Base-by-base conservation (phyloP, 2,888 invertebrate species). In the Erebia ligea region DNA sequence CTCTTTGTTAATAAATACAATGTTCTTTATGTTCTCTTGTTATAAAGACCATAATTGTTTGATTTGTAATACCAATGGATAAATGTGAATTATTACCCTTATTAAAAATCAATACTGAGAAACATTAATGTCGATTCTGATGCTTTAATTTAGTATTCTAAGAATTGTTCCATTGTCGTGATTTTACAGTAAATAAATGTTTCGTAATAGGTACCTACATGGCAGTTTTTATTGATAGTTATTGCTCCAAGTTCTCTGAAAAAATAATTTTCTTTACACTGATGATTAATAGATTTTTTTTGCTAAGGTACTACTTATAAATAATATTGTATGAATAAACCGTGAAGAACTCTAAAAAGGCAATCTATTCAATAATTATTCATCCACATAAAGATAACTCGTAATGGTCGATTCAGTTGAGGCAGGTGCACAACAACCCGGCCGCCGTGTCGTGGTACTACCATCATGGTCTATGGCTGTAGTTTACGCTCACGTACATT, bases 401-500 rank as follows among this genome's bases (percentile, higher is more conserved):
- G 67, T 52, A 64, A 64, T 64, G 34, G 50, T 64, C 64, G 64
- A 64, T 50, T 64, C 58, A 62, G 70, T 62, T 48, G 45, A 62
- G 71, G 77, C 78, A 80, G 78, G 77, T 79, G 79, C 73, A 75
- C 75, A 72, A 73, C 69, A 67, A 65, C 70, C 65, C 71, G 73
- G 72, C 45, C 45, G 68, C 13, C 25, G 50, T 69, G 71, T 72
- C 72, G 71, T 67, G 73, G 74, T 74, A 77, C 75, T 75, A 77
- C 75, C 78, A 76, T 77, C 76, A 73, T 73, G 84, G 84, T 75
- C 76, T 75, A 73, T 73, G 84, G 84, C 81, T 86, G 85, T 85
- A 87, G 86, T 89, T 89, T 89, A 89, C 88, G 89, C 89, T 86
- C 89, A 89, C 89, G 89, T 91, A 89, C 87, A 85, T 87, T 90